Conservation (phyloP, 2,888 invertebrate species). For the Heliothis peltigera region DNA sequence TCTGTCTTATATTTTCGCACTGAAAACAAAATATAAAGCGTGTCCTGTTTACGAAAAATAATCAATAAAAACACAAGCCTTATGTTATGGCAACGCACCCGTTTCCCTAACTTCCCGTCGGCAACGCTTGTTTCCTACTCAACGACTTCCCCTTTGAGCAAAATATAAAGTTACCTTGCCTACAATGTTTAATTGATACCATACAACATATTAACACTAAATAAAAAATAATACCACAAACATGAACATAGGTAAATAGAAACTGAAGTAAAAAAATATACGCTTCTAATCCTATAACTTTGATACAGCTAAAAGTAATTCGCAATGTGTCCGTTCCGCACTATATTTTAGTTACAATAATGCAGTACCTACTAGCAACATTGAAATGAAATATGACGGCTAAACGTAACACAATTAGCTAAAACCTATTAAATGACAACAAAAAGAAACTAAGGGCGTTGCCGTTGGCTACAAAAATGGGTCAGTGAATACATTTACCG, state of each 20-base stretch:
- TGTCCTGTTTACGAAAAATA: constrained; percentile 47
- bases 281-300: no score
- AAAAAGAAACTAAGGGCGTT: constrained; percentile 52
- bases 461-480: constrained; percentile 61
- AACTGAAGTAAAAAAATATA: no score
- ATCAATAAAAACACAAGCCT: constrained; percentile 54
- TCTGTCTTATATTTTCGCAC: background rate
- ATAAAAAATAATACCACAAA: background rate
- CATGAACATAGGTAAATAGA: no score
- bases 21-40: constrained; percentile 29
- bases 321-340: no score
- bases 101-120: constrained; percentile 55
- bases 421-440: constrained; percentile 26
- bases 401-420: constrained; percentile 19
- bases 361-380: background rate
- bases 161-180: constrained; percentile 56
- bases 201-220: background rate
- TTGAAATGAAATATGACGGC: background rate
- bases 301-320: no score
- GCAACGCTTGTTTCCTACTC: constrained; percentile 54
- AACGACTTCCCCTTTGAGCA: constrained; percentile 53
- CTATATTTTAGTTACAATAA: no score
- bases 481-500: constrained; percentile 55
- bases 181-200: background rate
- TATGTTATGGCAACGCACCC: constrained; percentile 65